Base-by-base conservation (phyloP, 2,113 vertebrate genomes). In the Ibidorhyncha struthersii region DNA sequence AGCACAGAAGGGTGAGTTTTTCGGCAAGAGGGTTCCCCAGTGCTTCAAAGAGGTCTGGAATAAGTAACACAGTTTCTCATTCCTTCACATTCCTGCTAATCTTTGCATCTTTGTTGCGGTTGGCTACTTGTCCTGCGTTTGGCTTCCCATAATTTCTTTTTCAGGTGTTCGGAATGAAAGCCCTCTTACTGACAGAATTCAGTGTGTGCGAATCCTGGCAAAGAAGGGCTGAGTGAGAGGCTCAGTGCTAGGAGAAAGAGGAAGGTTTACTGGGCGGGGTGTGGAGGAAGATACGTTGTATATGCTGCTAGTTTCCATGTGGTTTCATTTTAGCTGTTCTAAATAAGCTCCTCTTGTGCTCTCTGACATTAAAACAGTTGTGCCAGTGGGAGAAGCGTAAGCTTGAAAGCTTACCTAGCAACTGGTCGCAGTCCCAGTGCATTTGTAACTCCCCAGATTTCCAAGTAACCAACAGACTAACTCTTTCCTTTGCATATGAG, bases 391-490 rank as follows among this genome's bases (percentile, higher is more conserved):
- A 58, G 78, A 67, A 74, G 19, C 9, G 11, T 47, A 36, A 59
- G 8, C 38, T 52, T 59, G 43, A 53, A 43, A 43, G 20, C 30
- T 47, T 78, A 12, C 22, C 12, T 19, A 38, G n/a, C n/a, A 49
- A 73, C 61, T 15, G 14, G 1, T 36, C 4, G 1, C 8, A 8
- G 53, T 82, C 52, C 53, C 43, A 21, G 2, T 29, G 43, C 0
- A 1, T 47, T 63, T 8, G 10, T 53, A 69, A 53, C 19, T 79
- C 19, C 12, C 7, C 40, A 41, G 8, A 45, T 32, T 87, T 83
- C 41, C 30, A 49, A 15, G 38, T 83, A 65, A n/a, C 61, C 40
- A 63, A 29, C 43, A 38, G 26, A 30, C 10, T 47, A 80, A 12
- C 22, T 56, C 11, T 63, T 66, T 61, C 19, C 43, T 69, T 66